Conservation (phyloP, 2,888 invertebrate genomes). For the Coleophora flavipennella region DNA sequence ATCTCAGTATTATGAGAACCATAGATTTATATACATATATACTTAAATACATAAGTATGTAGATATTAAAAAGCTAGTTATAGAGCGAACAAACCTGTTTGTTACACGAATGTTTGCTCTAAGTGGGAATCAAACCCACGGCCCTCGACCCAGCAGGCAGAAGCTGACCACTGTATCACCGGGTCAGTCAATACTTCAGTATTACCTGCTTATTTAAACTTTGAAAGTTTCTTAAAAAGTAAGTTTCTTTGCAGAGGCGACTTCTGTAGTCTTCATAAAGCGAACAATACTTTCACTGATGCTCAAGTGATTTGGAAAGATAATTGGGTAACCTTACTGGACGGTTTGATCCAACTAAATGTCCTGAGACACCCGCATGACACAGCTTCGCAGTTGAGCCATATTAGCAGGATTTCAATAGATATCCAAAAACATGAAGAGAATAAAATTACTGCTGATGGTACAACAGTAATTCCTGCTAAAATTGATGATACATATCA, state of each 20-base stretch:
- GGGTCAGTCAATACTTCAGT: no score
- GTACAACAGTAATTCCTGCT: neutral
- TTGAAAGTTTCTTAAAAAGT: neutral
- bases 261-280: constrained; percentile 29
- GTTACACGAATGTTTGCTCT: no score
- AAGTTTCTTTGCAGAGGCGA: constrained; percentile 25
- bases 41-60: no score
- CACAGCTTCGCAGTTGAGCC: constrained; percentile 74
- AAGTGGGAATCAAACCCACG: no score
- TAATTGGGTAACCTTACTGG: constrained; percentile 87
- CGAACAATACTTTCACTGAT: constrained; percentile 25
- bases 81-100: no score
- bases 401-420: constrained; percentile 29
- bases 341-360: constrained; percentile 84
- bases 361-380: constrained; percentile 74
- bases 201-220: neutral
- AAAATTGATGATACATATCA: neutral
- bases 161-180: no score
- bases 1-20: no score
- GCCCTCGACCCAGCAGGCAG: no score
- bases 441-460: neutral
- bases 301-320: constrained; percentile 74
- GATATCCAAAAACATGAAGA: constrained; percentile 23
- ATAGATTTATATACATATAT: no score
- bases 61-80: no score